Evolutionary conservation across 2,888 invertebrate species (phyloP).

Genomic region (Leptinotarsa rubiginosa): DNA sequence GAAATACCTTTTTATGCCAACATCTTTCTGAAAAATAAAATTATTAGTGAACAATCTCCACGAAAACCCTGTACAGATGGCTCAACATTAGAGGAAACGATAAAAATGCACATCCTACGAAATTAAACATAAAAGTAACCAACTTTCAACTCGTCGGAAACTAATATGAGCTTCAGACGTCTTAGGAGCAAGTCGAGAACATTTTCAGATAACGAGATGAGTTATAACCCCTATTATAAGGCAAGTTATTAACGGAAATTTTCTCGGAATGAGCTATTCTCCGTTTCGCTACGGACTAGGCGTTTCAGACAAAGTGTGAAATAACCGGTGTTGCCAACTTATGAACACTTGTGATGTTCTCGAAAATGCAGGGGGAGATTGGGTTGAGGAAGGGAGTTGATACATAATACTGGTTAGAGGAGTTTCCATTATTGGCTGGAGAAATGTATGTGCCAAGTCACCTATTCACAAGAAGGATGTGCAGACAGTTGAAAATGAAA

Average conservation of each 20-base stretch:
- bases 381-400: neutral
- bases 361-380: neutral
- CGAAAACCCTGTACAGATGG: neutral
- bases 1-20: too few species aligned
- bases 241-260: conserved; percentile 42
- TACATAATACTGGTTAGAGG: too few species aligned
- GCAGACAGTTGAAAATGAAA: too few species aligned
- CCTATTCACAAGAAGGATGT: too few species aligned
- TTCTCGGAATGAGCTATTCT: conserved; percentile 39
- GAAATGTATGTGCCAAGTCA: too few species aligned
- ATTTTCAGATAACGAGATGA: conserved; percentile 38
- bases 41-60: too few species aligned
- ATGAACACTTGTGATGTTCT: too few species aligned
- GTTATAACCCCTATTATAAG: conserved; percentile 39
- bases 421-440: too few species aligned
- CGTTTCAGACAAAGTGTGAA: conserved; percentile 24
- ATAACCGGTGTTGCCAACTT: conserved; percentile 21
- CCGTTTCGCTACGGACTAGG: conserved; percentile 25
- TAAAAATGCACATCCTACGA: conserved; percentile 1
- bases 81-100: neutral
- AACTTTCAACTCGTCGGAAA: conserved; percentile 20
- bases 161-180: conserved; percentile 27
- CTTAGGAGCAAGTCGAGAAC: conserved; percentile 23
- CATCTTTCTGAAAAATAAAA: too few species aligned
- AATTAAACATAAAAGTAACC: conserved; percentile 25